These are phyloP conservation scores for Noctua fimbriata DNA, from an alignment of 2,888 invertebrate genomes.

Conservation along the genomic window DNA sequence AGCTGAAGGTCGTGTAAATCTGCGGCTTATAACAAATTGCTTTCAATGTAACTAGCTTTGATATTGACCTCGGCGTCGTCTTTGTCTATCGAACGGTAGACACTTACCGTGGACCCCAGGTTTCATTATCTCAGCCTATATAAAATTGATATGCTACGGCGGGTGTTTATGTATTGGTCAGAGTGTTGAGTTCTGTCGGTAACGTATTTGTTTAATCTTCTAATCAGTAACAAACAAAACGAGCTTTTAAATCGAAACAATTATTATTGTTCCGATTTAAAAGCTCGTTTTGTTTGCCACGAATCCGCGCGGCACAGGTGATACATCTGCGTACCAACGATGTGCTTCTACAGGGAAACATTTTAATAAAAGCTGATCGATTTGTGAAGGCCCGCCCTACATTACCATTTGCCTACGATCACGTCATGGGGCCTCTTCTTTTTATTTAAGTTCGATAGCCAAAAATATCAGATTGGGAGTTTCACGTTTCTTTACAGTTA, in stretches of 20 bases:
- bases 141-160: conserved; percentile 1
- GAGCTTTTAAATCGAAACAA: conserved; percentile 1
- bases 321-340: conserved; percentile 3
- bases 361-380: conserved; percentile 69
- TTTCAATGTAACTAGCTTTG: conserved; percentile 36
- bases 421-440: conserved; percentile 16
- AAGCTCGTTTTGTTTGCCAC: too few relatives aligned
- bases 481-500: conserved; percentile 18
- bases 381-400: conserved; percentile 51
- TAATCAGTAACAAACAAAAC: neutral
- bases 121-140: neutral
- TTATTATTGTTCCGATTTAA: too few relatives aligned
- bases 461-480: conserved; percentile 27
- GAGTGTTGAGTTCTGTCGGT: neutral
- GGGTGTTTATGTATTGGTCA: neutral
- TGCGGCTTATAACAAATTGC: conserved; percentile 52
- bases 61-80: conserved; percentile 21
- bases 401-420: conserved; percentile 48
- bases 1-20: conserved; percentile 54
- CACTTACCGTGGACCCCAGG: neutral
- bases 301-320: neutral
- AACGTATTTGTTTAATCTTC: neutral
- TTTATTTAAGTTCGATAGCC: conserved; percentile 14
- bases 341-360: conserved; percentile 29
- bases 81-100: conserved; percentile 29